Evolutionary conservation across 1,140 invertebrate genomes (phyloP).

Genomic region (Battus philenor): DNA sequence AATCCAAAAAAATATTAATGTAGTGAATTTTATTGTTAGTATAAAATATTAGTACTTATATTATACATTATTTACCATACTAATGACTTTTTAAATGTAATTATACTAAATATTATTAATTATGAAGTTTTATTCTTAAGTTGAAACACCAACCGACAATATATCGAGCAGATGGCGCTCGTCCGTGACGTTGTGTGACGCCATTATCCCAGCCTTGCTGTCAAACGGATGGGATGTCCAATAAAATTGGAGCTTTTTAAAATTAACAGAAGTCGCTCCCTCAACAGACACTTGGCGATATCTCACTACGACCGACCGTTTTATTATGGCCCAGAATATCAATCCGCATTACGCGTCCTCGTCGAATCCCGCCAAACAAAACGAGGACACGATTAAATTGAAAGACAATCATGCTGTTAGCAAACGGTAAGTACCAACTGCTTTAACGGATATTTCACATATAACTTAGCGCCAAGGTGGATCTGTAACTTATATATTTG

Average conservation of each 20-base stretch:
- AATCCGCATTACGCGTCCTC: constrained; percentile 85
- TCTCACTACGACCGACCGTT: constrained; percentile 49
- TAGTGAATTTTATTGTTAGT: no score
- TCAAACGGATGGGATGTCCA: constrained; percentile 61
- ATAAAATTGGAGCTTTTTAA: constrained; percentile 74
- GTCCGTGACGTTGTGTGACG: constrained; percentile 35
- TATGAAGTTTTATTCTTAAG: no score
- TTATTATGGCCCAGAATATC: constrained; percentile 88
- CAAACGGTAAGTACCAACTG: constrained; percentile 81
- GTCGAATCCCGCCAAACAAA: constrained; percentile 82
- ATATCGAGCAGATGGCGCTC: constrained; percentile 30
- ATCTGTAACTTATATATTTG: no score
- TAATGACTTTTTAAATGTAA: no score
- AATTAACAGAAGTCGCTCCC: constrained; percentile 66
- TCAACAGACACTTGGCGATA: constrained; percentile 60
- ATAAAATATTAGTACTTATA: no score
- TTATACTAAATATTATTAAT: no score
- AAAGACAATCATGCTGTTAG: constrained; percentile 91
- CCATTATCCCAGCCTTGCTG: constrained; percentile 59
- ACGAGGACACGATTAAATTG: constrained; percentile 83
- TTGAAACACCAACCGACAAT: no score
- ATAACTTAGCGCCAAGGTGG: background rate
- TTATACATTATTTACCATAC: no score
- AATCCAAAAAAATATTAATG: no score
- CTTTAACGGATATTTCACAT: constrained; percentile 12